phyloP scores from a whole-genome alignment of 2,797 vertebrate genomes.

The Chelon labrosus region DNA sequence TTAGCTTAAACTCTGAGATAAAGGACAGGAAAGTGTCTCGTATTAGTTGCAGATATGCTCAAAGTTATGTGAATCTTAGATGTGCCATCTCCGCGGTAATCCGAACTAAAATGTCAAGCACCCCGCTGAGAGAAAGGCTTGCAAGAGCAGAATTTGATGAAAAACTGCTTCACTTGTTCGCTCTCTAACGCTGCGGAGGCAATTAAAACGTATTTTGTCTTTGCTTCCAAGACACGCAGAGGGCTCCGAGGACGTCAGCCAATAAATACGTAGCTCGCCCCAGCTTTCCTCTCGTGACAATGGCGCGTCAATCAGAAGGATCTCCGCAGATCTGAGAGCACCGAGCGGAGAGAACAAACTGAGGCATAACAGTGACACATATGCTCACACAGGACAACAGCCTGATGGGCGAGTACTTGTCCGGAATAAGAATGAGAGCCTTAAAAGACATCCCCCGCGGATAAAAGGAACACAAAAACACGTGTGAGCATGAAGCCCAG shows the following conservation, averaged over 20 bases:
- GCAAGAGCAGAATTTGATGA: slow-evolving; percentile 23
- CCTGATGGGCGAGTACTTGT: slow-evolving; percentile 52
- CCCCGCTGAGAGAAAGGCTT: slow-evolving; percentile 19
- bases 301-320: slow-evolving; percentile 59
- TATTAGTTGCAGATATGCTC: slow-evolving; percentile 34
- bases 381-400: slow-evolving; percentile 36
- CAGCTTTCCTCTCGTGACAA: slow-evolving; percentile 31
- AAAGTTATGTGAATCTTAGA: slow-evolving; percentile 24
- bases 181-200: slow-evolving; percentile 1
- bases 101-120: slow-evolving; percentile 35
- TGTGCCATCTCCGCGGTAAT: slow-evolving; percentile 37
- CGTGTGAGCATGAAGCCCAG: slow-evolving; percentile 2
- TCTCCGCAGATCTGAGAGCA: slow-evolving; percentile 54
- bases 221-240: slow-evolving; percentile 12
- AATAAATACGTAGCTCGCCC: slow-evolving; percentile 32
- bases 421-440: slow-evolving; percentile 75
- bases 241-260: slow-evolving; percentile 9
- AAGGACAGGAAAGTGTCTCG: slow-evolving; percentile 36
- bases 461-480: background rate
- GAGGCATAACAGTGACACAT: slow-evolving; percentile 51
- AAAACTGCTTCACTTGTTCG: slow-evolving; percentile 23
- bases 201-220: background rate
- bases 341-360: slow-evolving; percentile 46
- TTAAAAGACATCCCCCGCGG: no score
- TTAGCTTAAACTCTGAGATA: slow-evolving; percentile 45